Base-by-base conservation (phyloP, 1,140 invertebrate species). In the Myzus persicae region DNA sequence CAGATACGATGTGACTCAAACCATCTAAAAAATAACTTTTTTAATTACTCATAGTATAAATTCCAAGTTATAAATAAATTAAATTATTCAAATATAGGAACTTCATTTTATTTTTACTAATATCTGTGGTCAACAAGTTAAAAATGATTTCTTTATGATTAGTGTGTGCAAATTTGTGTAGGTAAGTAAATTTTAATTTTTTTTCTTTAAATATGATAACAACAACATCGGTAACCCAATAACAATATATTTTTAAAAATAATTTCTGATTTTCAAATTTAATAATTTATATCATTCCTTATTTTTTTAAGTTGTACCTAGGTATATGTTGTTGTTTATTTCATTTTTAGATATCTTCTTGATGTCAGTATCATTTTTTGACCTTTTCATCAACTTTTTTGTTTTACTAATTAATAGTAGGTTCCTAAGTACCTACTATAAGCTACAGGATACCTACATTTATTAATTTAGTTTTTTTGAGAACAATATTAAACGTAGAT, bases 1-100 rank as follows among this genome's bases (percentile, higher is more conserved):
- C 99, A 99, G 91, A 99, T 98, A 93, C 97, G 97, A 42, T 96
- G 94, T 0, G 99, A 99, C 95, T 99, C 99, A 95, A 99, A 99
- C 96, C 97, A 98, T 94, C 97, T 98, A 94, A 0, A 95, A 95
- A 94, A 36, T 40, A 82, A 31, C 22, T 40, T 36, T 81, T 54
- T 76, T 6, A n/a, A 76, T 76, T 18, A 76, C n/a, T 76, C 2
- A n/a, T n/a, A 59, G 11, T n/a, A 24, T 67, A 76, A n/a, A 76
- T 14, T 76, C 6, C 6, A 22, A 51, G 7, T 51, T 51, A 51
- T 5, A 22, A 22, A 76, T 76, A 76, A 76, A 76, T n/a, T 18
- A 18, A 76, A 76, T n/a, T 5, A n/a, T n/a, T 76, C 0, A 67
- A 67, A 11, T 67, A n/a, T n/a, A 67, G n/a, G n/a, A n/a, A n/a